Conservation (phyloP, 2,888 invertebrate genomes). For the Dynastes hyllus region DNA sequence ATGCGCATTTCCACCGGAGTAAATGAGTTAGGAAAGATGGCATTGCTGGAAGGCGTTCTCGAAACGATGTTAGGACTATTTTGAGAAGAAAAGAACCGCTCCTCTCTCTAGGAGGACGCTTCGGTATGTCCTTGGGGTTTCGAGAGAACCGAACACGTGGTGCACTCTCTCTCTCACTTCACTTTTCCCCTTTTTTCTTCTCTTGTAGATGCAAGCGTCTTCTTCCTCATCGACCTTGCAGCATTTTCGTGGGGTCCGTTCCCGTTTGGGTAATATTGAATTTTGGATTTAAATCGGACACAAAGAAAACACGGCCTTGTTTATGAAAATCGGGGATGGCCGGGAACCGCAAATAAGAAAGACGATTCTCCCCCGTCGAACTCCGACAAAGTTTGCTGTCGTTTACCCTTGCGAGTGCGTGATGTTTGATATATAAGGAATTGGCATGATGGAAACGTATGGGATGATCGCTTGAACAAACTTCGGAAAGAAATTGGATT, state of each 20-base stretch:
- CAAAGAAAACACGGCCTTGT: constrained; percentile 38
- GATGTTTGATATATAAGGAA: neutral
- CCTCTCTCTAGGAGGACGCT: neutral
- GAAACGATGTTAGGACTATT: constrained; percentile 41
- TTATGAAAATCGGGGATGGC: constrained; percentile 21
- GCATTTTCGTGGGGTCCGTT: neutral
- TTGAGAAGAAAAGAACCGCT: neutral
- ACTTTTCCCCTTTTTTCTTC: no score
- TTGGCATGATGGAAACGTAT: no score
- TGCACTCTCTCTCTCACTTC: neutral
- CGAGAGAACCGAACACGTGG: constrained; percentile 23
- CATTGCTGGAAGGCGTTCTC: constrained; percentile 12
- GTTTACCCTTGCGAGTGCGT: neutral
- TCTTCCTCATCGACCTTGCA: neutral
- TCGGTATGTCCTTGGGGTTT: constrained; percentile 12
- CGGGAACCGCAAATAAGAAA: constrained; percentile 26
- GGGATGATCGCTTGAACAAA: no score
- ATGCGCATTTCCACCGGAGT: constrained; percentile 40
- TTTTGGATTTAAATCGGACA: constrained; percentile 44
- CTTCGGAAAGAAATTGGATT: no score
- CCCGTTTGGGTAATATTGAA: constrained; percentile 47
- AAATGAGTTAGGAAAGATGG: constrained; percentile 38
- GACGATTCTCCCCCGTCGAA: neutral
- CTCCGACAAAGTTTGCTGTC: neutral
- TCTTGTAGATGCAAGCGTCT: no score